phyloP scores from a whole-genome alignment of 2,797 vertebrate genomes.

The Enteromius paludinosus region DNA sequence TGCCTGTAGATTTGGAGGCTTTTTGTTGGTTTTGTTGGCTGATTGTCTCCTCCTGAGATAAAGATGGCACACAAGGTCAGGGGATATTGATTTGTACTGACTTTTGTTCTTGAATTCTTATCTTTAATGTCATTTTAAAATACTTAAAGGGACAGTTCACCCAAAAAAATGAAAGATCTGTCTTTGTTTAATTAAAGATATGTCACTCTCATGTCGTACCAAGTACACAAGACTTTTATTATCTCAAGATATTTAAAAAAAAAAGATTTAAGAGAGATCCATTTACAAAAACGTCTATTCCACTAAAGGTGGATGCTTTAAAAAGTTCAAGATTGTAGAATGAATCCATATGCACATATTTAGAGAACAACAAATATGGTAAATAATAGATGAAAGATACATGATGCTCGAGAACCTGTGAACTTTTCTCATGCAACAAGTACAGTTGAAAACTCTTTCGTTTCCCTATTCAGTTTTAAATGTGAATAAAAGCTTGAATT shows the following conservation, averaged over 20 bases:
- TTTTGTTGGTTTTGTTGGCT: constrained; percentile 6
- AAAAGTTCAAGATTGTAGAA: background rate
- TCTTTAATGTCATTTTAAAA: constrained; percentile 27
- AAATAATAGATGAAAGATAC: background rate
- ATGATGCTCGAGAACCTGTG: background rate
- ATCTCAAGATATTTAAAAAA: background rate
- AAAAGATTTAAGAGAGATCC: background rate
- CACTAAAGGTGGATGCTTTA: background rate
- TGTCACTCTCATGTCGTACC: background rate
- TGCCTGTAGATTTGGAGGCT: constrained; percentile 14
- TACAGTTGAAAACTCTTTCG: background rate
- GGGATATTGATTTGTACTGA: background rate
- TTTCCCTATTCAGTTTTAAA: background rate
- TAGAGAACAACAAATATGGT: background rate
- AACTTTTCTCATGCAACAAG: background rate
- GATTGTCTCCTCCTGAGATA: background rate
- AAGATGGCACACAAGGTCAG: constrained; percentile 25
- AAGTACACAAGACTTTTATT: background rate
- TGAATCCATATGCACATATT: background rate
- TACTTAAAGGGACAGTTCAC: background rate
- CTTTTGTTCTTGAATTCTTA: constrained; percentile 15
- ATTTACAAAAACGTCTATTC: background rate
- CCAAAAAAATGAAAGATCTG: background rate
- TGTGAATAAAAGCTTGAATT: background rate
- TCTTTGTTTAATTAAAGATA: background rate